phyloP scores from a whole-genome alignment of 2,113 vertebrate species.

The Potamarius usumacintae region DNA sequence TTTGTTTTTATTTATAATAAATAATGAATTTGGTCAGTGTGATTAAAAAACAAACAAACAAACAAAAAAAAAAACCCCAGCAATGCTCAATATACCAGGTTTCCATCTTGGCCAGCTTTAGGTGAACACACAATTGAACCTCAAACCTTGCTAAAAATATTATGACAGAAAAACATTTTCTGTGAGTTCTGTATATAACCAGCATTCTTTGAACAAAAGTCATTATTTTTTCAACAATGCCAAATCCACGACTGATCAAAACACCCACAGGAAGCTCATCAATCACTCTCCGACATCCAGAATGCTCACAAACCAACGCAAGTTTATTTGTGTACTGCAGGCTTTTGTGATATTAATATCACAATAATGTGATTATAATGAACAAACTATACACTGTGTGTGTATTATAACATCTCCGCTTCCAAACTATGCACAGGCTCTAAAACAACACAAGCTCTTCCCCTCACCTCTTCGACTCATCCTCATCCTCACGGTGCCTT shows the following conservation, averaged over 20 bases:
- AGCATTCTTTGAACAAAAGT: not conserved
- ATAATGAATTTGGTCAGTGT: not conserved
- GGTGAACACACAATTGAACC: not conserved
- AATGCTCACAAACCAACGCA: too few species aligned
- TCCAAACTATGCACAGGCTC: not conserved
- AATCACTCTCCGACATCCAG: not conserved
- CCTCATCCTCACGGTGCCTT: not conserved
- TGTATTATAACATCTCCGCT: not conserved
- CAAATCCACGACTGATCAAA: not conserved
- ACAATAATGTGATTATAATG: not conserved
- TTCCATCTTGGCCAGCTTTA: not conserved
- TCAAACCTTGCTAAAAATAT: not conserved
- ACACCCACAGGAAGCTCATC: not conserved
- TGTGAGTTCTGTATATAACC: not conserved
- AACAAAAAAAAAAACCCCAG: too few species aligned
- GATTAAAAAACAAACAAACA: too few species aligned
- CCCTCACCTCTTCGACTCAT: not conserved
- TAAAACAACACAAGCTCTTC: not conserved
- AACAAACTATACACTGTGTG: not conserved
- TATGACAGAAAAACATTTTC: not conserved
- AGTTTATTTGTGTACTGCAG: not conserved
- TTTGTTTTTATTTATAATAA: not conserved
- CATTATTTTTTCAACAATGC: not conserved
- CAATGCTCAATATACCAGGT: too few species aligned
- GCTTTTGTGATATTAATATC: not conserved